Evolutionary conservation across 2,888 invertebrate species (phyloP), one percentile per base, ranked within the genome.

Genomic region (Pegoplata infirma): DNA sequence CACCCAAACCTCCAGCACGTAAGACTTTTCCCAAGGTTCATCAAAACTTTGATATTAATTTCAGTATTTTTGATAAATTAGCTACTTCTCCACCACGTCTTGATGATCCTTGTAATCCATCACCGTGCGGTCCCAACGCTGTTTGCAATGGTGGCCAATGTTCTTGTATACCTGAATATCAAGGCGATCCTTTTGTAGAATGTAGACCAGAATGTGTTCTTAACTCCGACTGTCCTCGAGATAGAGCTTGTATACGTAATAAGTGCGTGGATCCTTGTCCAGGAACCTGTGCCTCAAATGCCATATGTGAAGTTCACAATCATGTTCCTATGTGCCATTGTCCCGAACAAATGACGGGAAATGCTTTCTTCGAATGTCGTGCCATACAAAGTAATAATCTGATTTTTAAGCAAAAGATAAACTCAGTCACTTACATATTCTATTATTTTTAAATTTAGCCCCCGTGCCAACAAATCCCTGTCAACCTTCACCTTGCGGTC

Each of bases 301-400:
- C 97, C 8, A 92, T 94, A 84, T 97, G 97, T 85, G 92, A 91
- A 56, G 95, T 96, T 2, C 92, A 93, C 84, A 93, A 94, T 81
- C 96, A 96, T 84, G 92, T 96, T 58, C 95, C 96, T 17, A 92
- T 93, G 80, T 96, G 96, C 84, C 91, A 92, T 32, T 96, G 96
- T 85, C 94, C 94, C 47, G 90, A 91, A 79, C 94, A 94, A 64
- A 95, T 91, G 87, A 93, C 94, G 2, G 96, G 96, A 81, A 95
- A 96, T 91, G 95, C 96, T 59, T 95, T 95, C 86, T 91, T 93
- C 28, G 91, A 92, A 83, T 95, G 95, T 78, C 87, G 87, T 40
- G 83, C 86, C 3, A 84, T 90, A 21, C 85, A 86, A 84, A 83
- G 86, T 87, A 86, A 82, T 53, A 56, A 1, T 0, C 10, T 10